These are phyloP conservation scores for Cristatella mucedo DNA, from an alignment of 2,888 invertebrate genomes.

Conservation along the genomic window DNA sequence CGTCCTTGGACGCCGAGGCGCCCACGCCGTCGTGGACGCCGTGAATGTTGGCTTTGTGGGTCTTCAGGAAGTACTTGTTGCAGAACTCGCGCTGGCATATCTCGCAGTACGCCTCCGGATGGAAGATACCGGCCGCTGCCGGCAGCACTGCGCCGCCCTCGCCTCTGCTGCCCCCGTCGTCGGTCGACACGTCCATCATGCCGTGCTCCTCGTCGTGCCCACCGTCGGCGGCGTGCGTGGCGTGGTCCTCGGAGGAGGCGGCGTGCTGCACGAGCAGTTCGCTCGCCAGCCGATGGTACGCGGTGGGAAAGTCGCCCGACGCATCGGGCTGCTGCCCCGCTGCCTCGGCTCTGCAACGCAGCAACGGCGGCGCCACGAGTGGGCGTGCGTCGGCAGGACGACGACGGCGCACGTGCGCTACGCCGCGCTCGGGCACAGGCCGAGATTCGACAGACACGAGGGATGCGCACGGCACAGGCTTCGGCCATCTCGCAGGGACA, in stretches of 20 bases:
- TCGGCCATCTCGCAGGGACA: too few relatives aligned
- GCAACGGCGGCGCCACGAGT: too few relatives aligned
- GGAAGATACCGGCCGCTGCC: too few relatives aligned
- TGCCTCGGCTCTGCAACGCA: too few relatives aligned
- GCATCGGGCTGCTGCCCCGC: too few relatives aligned
- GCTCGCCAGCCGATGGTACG: conserved; percentile 66
- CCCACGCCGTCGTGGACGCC: conserved; percentile 47
- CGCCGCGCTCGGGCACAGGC: too few relatives aligned
- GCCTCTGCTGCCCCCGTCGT: conserved; percentile 6
- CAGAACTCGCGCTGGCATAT: conserved; percentile 96
- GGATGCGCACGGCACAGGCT: too few relatives aligned
- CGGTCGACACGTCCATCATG: neutral
- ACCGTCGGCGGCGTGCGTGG: neutral
- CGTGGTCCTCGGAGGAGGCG: too few relatives aligned
- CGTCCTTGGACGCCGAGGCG: neutral
- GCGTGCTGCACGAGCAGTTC: conserved; percentile 42
- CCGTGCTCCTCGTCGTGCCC: neutral
- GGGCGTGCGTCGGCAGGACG: too few relatives aligned
- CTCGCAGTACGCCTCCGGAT: conserved; percentile 91
- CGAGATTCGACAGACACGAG: too few relatives aligned
- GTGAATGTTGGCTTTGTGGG: conserved; percentile 92
- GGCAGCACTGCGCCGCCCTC: conserved; percentile 35
- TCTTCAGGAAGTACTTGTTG: conserved; percentile 92
- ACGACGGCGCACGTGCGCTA: too few relatives aligned
- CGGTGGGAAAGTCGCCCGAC: conserved; percentile 36